A percentile compares a stretch with the other conserved stretches of the same genome.
Evolutionary conservation across 1,140 invertebrate species (phyloP).

Genomic region (Drosophila lacertosa): DNA sequence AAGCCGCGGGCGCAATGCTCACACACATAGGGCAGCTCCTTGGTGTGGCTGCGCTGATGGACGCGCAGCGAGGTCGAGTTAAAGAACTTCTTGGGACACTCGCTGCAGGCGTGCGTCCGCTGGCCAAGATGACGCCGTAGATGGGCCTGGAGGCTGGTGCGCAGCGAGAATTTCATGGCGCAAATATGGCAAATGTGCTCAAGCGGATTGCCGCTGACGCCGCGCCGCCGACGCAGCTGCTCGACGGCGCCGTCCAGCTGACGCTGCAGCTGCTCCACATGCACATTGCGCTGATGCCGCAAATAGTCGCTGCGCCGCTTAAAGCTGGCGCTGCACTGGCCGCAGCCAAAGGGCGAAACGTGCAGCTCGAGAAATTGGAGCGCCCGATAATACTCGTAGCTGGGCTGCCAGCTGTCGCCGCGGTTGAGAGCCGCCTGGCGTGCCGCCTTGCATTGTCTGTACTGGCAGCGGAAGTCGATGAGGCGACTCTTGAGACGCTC

Average conservation of each 20-base stretch:
- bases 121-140: constrained; percentile 63
- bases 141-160: constrained; percentile 66
- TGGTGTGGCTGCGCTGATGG: constrained; percentile 73
- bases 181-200: constrained; percentile 77
- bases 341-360: constrained; percentile 66
- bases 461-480: constrained; percentile 70
- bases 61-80: constrained; percentile 60
- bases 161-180: constrained; percentile 67
- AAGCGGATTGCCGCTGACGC: constrained; percentile 24
- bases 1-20: constrained; percentile 71
- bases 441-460: constrained; percentile 66
- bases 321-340: constrained; percentile 44
- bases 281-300: constrained; percentile 61
- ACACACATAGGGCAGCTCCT: constrained; percentile 73
- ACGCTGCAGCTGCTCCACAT: constrained; percentile 35
- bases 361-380: constrained; percentile 69
- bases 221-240: constrained; percentile 14
- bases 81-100: constrained; percentile 77
- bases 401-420: constrained; percentile 42
- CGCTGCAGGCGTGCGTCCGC: constrained; percentile 49
- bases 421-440: constrained; percentile 37
- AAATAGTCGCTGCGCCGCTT: constrained; percentile 60
- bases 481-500: constrained; percentile 68
- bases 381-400: constrained; percentile 64
- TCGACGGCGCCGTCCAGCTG: neutral